phyloP scores from a whole-genome alignment of 2,888 invertebrate genomes.

The Dorcus hopei region DNA sequence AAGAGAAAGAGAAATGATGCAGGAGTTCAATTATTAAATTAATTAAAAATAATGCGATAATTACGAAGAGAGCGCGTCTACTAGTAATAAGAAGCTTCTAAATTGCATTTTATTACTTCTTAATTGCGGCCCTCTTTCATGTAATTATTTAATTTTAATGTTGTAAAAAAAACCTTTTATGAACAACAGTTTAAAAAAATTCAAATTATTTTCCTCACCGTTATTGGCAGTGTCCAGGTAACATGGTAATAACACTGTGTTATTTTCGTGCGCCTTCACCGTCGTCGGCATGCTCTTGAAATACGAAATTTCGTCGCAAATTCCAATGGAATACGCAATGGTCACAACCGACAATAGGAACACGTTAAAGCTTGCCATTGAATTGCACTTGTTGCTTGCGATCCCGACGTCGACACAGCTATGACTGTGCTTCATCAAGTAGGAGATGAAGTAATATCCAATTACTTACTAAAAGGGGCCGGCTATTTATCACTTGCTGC shows the following conservation, averaged over 20 bases:
- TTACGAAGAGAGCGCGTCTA: neutral
- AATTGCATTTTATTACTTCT: neutral
- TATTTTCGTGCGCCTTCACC: constrained; percentile 73
- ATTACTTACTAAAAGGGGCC: too few species aligned
- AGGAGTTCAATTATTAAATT: neutral
- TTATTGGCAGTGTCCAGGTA: constrained; percentile 66
- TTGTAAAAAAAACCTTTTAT: too few species aligned
- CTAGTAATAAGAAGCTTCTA: neutral
- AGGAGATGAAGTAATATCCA: too few species aligned
- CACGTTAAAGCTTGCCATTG: too few species aligned
- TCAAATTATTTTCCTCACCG: constrained; percentile 29
- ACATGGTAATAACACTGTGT: constrained; percentile 75
- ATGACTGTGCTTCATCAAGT: too few species aligned
- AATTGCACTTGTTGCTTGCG: too few species aligned
- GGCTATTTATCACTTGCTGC: too few species aligned
- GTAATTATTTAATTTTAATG: neutral
- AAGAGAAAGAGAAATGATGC: neutral
- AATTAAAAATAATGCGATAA: neutral
- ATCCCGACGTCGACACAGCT: too few species aligned
- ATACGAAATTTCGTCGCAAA: constrained; percentile 24
- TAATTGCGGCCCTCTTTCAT: neutral
- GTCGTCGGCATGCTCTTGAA: constrained; percentile 72
- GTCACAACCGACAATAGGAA: neutral
- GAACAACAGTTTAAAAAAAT: too few species aligned
- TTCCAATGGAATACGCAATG: neutral